phyloP scores from a whole-genome alignment of 2,888 invertebrate genomes.

The Boloria euphrosyne region DNA sequence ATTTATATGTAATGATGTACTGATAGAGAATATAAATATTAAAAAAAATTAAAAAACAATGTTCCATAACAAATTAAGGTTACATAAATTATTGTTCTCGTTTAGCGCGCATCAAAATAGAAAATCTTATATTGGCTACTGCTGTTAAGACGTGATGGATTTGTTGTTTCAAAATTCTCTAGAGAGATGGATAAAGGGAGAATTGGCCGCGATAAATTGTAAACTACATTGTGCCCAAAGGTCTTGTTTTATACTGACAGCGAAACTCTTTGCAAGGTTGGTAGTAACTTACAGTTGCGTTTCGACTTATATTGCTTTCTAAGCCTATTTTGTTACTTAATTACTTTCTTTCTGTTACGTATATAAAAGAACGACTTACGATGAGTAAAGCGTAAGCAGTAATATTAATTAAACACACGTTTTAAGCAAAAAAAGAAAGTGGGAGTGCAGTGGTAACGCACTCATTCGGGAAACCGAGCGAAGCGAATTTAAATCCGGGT shows the following conservation, averaged over 20 bases:
- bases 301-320: conserved; percentile 13
- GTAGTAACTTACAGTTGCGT: conserved; percentile 12
- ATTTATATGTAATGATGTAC: no score
- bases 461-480: no score
- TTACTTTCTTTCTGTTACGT: background rate
- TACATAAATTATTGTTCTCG: background rate
- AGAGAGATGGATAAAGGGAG: conserved; percentile 20
- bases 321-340: conserved; percentile 39
- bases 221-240: conserved; percentile 20
- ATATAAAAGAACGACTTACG: background rate
- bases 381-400: background rate
- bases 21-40: no score
- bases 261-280: conserved; percentile 13
- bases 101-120: background rate
- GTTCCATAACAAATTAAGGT: background rate
- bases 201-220: conserved; percentile 17
- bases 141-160: conserved; percentile 20
- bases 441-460: no score
- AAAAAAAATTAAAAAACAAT: no score
- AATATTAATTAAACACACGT: no score
- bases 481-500: no score
- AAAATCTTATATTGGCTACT: background rate
- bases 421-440: no score
- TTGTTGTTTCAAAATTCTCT: conserved; percentile 17
- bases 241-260: conserved; percentile 21